Evolutionary conservation across 2,888 invertebrate species (phyloP), one percentile per base, ranked within the genome.

Genomic region (Ischnura elegans): DNA sequence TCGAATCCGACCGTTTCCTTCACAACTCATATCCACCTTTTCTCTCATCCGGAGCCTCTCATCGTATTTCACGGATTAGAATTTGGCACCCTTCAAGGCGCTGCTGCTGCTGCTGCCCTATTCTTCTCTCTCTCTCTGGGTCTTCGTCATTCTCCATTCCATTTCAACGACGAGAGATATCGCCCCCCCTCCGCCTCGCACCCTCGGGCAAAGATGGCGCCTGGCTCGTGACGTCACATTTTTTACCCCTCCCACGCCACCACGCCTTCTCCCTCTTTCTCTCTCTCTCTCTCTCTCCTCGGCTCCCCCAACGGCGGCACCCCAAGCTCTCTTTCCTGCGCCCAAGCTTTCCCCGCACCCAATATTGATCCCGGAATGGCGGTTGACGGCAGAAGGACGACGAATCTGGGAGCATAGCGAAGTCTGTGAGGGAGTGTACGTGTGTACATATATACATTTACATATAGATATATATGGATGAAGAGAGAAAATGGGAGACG

Each of bases 291-390:
- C 43, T 25, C 43, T 13, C 36, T 76, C 29, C 1, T 61, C 61
- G 43, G 43, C 61, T 43, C 66, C 55, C n/a, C n/a, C n/a, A n/a
- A n/a, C n/a, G n/a, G n/a, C n/a, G 25, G 42, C 87, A 36, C 76
- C 76, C 76, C 76, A 76, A 61, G 61, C 76, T 36, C 76, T 76
- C 76, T 76, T 76, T 61, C 90, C 90, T 16, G 25, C 42, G 36
- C 43, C 45, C 43, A 45, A 10, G 25, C 86, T 46, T 42, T 90
- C 61, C 90, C 90, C 90, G 90, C 90, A 66, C 90, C 90, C 90
- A 42, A 90, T 90, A 90, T 90, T 90, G 90, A 90, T 90, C 90
- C 90, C n/a, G 90, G 61, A 90, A 90, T 90, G 90, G 61, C 90
- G 90, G 90, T 90, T 90, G 90, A 90, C 61, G 90, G 55, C 36